Conservation (phyloP, 2,888 invertebrate species). For the Aphodius sticticus region DNA sequence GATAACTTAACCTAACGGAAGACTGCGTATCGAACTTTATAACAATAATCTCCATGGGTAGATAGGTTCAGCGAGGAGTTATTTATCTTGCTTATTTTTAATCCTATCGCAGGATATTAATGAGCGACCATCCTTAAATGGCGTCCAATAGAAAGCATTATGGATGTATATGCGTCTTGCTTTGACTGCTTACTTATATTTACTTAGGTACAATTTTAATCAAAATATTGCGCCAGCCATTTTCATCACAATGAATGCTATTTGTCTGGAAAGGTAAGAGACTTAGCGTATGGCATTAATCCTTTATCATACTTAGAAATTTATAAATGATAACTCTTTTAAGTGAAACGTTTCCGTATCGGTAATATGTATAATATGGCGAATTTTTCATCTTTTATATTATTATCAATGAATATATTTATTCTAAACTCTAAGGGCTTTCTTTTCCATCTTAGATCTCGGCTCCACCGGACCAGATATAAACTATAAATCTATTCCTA, state of each 20-base stretch:
- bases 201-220: conserved; percentile 7
- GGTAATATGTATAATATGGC: too few relatives aligned
- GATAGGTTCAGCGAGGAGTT: conserved; percentile 5
- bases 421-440: too few relatives aligned
- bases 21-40: background rate
- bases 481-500: too few relatives aligned
- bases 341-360: background rate
- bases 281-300: background rate
- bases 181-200: background rate
- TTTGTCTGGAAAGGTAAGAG: background rate
- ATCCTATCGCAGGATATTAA: conserved; percentile 17
- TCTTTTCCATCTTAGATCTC: too few relatives aligned
- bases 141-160: conserved; percentile 20
- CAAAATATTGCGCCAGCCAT: conserved; percentile 15
- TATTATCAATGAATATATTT: too few relatives aligned
- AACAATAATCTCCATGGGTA: background rate
- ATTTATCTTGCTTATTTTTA: conserved; percentile 24
- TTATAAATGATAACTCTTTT: background rate
- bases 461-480: too few relatives aligned
- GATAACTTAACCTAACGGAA: background rate
- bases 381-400: background rate
- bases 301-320: background rate
- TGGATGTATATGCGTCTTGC: background rate
- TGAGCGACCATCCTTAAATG: conserved; percentile 18
- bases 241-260: background rate